These are phyloP conservation scores for Alligator sinensis DNA, from an alignment of 2,113 vertebrate genomes.

Conservation along the genomic window DNA sequence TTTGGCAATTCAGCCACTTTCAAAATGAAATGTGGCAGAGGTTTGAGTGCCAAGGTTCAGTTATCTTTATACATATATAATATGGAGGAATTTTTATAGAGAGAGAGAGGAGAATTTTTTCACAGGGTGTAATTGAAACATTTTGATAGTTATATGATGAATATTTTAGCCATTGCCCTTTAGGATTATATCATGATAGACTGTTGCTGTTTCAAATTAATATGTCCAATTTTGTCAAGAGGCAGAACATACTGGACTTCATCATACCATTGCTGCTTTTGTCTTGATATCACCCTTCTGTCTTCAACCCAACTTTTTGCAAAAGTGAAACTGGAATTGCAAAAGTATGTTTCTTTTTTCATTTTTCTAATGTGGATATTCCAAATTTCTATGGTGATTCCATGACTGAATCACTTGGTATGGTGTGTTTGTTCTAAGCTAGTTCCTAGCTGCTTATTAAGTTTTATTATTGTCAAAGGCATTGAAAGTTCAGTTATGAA, in stretches of 20 bases:
- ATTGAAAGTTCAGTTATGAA: slow-evolving; percentile 67
- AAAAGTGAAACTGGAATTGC: slow-evolving; percentile 17
- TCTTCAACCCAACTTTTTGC: background rate
- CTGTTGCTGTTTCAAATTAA: slow-evolving; percentile 1
- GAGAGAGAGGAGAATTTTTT: background rate
- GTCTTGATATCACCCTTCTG: background rate
- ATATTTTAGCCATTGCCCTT: background rate
- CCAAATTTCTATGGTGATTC: slow-evolving; percentile 31
- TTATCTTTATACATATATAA: background rate
- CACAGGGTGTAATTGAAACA: background rate
- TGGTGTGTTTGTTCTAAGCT: slow-evolving; percentile 9
- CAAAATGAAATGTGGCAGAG: background rate
- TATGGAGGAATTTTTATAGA: too few relatives aligned
- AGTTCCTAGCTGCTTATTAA: slow-evolving; percentile 50
- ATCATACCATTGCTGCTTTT: background rate
- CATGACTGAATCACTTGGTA: slow-evolving; percentile 13
- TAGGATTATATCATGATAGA: background rate
- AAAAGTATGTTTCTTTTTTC: slow-evolving; percentile 37
- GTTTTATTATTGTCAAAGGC: slow-evolving; percentile 65
- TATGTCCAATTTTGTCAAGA: background rate
- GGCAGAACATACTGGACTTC: background rate
- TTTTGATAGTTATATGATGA: background rate
- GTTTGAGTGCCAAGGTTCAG: background rate
- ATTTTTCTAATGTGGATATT: slow-evolving; percentile 41
- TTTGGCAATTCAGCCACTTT: background rate